These are phyloP conservation scores for Hyperopisus bebe DNA, from an alignment of 2,113 vertebrate species.

Conservation along the genomic window DNA sequence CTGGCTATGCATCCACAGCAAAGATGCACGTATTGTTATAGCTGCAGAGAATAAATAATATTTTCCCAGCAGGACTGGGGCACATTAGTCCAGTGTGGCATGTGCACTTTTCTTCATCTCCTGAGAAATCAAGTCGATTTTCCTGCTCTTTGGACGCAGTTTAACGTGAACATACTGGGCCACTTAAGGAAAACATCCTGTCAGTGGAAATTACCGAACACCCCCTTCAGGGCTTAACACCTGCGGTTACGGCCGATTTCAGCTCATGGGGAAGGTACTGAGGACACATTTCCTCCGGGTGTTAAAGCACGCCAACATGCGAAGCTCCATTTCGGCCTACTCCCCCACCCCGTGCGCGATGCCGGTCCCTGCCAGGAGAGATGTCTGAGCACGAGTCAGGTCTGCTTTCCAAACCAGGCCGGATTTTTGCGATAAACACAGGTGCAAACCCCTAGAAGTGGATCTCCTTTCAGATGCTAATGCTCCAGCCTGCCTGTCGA, in stretches of 20 bases:
- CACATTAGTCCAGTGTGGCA: neutral
- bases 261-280: neutral
- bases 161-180: constrained; percentile 19
- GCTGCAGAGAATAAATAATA: neutral
- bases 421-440: constrained; percentile 60
- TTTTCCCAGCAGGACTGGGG: neutral
- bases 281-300: neutral
- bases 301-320: neutral
- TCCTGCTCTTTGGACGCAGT: constrained; percentile 11
- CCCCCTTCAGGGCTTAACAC: neutral
- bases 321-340: neutral
- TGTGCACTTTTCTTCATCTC: constrained; percentile 6
- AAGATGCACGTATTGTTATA: neutral
- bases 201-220: constrained; percentile 8
- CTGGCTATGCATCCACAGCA: neutral
- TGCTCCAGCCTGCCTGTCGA: constrained; percentile 57
- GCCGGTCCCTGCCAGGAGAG: constrained; percentile 54
- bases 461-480: constrained; percentile 55
- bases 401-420: constrained; percentile 59
- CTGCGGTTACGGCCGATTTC: neutral
- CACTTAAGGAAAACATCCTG: constrained; percentile 8
- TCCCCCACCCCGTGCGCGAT: neutral
- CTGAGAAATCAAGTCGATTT: constrained; percentile 20
- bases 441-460: constrained; percentile 59
- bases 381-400: constrained; percentile 60